Base-by-base conservation (phyloP, 2,888 invertebrate genomes). In the Atethmia centrago region DNA sequence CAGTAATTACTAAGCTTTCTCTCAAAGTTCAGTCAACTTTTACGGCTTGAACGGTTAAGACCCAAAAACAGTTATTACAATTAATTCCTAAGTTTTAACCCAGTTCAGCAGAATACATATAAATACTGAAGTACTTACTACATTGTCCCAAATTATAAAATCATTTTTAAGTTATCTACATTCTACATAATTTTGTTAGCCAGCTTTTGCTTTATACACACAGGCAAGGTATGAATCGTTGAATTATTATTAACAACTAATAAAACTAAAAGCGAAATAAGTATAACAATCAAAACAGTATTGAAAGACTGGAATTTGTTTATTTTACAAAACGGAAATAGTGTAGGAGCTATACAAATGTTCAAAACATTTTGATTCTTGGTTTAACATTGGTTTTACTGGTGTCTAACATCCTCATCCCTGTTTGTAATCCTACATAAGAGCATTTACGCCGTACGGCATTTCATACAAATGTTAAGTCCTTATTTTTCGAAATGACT, bases 301-400 rank as follows among this genome's bases (percentile, higher is more conserved):
- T 66, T 64, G 21, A 62, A 69, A 79, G 79, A 93, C 90, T 89
- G 89, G 88, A 93, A 93, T 93, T 94, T 93, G 89, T 94, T 94
- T 94, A 94, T 92, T 95, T 91, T 93, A 94, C 92, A 93, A 93
- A 92, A 91, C 88, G 91, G 88, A 87, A 85, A 80, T 75, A 86
- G 74, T 78, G 72, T 87, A 86, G 82, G 87, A 86, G 74, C 84
- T 89, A 88, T 83, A 85, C 74, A 89, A 88, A 87, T 86, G 84
- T 82, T 71, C 21, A 73, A 83, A 80, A 80, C 77, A 79, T 79
- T 83, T 40, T 83, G 82, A 83, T 86, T 84, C 71, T 80, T 85
- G 79, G 73, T 87, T 86, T 81, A 80, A 78, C 73, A 61, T 68
- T 40, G n/a, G 31, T 71, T 58, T 72, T 7, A 53, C 59, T 36